Base-by-base conservation (phyloP, 2,113 vertebrate species). In the Nannobrachium achirus region DNA sequence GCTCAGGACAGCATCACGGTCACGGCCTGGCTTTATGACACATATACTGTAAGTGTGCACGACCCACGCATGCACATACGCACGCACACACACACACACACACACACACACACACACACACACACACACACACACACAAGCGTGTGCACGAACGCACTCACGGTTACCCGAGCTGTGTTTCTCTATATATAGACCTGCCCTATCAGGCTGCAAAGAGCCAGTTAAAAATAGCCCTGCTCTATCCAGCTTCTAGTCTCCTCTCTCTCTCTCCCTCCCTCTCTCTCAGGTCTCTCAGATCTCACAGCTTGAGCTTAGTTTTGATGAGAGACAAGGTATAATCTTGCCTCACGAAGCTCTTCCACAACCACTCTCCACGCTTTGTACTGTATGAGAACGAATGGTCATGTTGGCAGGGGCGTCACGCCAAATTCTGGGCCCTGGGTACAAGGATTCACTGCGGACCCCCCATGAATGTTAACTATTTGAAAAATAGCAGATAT, bases 201-300 rank as follows among this genome's bases (percentile, higher is more conserved):
- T 74, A 80, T 81, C 78, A 83, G 76, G 59, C 78, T 75, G 73
- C 74, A 51, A n/a, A 15, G 64, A 55, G 56, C 10, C 2, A 53
- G 79, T 72, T 87, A 87, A 81, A 89, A 86, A 89, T 89, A 89
- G 69, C 73, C 48, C 67, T 25, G 71, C 71, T 65, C 76, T 56
- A 59, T 68, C 42, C 8, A 44, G 59, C 13, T n/a, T 1, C 48
- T 50, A 13, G 10, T 50, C n/a, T 15, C n/a, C 48, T 7, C 25
- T n/a, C 10, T n/a, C 38, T 10, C 14, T n/a, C 62, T 19, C 16
- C 18, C 49, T 51, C 49, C 1, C 49, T 16, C 49, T 51, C 49
- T 51, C 15, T 18, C 25, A 33, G 25, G 6, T 33, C 25, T 33
- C 25, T 33, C 25, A 33, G 25, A 33, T 33, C 25, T 33, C 25